Base-by-base conservation (phyloP, 1,140 invertebrate species). In the Capitella teleta region DNA sequence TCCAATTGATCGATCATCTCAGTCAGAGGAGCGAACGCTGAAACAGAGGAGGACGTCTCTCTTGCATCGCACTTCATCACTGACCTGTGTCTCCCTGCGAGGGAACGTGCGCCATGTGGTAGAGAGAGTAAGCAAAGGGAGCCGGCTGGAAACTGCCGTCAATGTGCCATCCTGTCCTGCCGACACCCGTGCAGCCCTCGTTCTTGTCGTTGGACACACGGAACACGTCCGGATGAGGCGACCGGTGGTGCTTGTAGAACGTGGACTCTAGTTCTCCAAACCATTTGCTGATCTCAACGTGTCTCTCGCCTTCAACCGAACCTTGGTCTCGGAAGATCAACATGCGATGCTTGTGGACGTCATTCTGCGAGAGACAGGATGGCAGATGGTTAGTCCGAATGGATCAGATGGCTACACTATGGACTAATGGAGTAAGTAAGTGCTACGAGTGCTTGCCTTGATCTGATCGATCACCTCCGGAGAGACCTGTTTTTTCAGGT, bases 21-120 rank as follows among this genome's bases (percentile, higher is more conserved):
- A 12, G 63, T 67, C n/a, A 76, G 55, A n/a, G 73, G 68, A 32
- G 68, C 59, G 64, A 76, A 76, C 16, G 61, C 63, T 68, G 55
- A 14, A 58, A 57, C 5, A 40, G 6, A 40, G 5, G 19, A 16
- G 5, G 25, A 16, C 5, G 2, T 16, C 12, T 6, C 19, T 40
- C 19, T 34, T 12, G 10, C 32, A 34, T 34, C 10, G 10, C 32
- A 34, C 32, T 12, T 34, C 16, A 10, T 10, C 10, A 24, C 23
- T 8, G 19, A 45, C 43, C 43, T 45, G 43, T 45, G 28, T 45
- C 43, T 45, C 43, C 43, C n/a, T 45, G 5, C 10, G 43, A 24
- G 23, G 43, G 43, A 45, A 26, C 28, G 28, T 25, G 19, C 8
- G 28, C 26, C 16, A 45, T 45, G 43, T 45, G 43, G 21, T 45